A percentile compares a stretch with the other conserved stretches of the same genome.
phyloP scores from a whole-genome alignment of 2,888 invertebrate genomes.

The Dolichopus griseipennis region DNA sequence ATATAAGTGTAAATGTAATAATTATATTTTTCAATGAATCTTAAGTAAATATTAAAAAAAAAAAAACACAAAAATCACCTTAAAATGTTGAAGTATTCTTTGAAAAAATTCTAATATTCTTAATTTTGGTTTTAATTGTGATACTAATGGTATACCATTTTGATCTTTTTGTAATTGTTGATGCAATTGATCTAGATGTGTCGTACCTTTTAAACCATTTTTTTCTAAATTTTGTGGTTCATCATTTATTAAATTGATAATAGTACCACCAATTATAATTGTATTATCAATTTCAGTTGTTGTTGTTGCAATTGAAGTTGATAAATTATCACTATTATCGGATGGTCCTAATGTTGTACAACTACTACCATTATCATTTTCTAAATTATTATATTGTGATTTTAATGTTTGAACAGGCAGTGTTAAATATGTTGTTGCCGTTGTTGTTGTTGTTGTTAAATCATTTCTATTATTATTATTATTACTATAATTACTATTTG shows the following conservation, averaged over 20 bases:
- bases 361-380: conserved; percentile 7
- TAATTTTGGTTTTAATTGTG: conserved; percentile 32
- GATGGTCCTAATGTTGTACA: not conserved
- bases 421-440: conserved; percentile 14
- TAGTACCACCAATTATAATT: conserved; percentile 16
- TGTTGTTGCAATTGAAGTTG: conserved; percentile 36
- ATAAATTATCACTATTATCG: conserved; percentile 27
- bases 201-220: conserved; percentile 5
- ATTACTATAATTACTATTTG: not conserved
- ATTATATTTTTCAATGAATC: too few relatives aligned
- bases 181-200: conserved; percentile 18
- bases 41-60: too few relatives aligned
- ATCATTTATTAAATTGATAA: conserved; percentile 7
- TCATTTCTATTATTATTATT: conserved; percentile 17
- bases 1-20: too few relatives aligned
- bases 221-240: conserved; percentile 13
- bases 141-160: conserved; percentile 23
- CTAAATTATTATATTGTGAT: conserved; percentile 16
- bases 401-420: conserved; percentile 16
- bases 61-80: conserved; percentile 24
- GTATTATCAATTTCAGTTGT: conserved; percentile 35
- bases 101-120: conserved; percentile 32
- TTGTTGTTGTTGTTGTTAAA: not conserved
- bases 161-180: conserved; percentile 22
- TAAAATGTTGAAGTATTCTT: conserved; percentile 30